Base-by-base conservation (phyloP, 2,113 vertebrate genomes). In the Epinephelus fuscoguttatus region DNA sequence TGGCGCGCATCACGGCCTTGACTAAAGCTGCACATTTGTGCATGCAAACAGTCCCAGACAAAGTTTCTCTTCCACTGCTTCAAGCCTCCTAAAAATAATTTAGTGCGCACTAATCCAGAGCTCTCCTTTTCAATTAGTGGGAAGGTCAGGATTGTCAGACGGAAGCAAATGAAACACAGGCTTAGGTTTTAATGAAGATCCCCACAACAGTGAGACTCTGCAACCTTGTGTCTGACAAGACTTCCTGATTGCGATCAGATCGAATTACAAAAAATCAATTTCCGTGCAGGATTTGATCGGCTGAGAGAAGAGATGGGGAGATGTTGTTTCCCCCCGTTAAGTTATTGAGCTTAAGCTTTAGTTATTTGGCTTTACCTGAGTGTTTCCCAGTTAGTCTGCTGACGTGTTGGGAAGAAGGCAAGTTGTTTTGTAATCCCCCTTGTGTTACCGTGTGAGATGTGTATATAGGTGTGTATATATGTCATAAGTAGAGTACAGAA, bases 131-230 rank as follows among this genome's bases (percentile, higher is more conserved):
- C 77, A 92, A 91, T 91, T 88, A 91, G 84, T 2, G 53, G 71
- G 88, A 93, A 93, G 90, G 93, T 91, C 91, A 91, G 75, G 64
- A 75, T 85, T 89, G 91, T 91, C 87, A 82, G 62, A 75, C 55
- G 52, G 83, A 84, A 82, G 83, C 55, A 82, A 87, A 88, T 90
- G 81, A 90, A 91, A 82, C 75, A 74, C 50, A 21, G 49, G 70
- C 76, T 82, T 59, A 78, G 78, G 61, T 84, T 93, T 89, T 87
- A 93, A 91, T 92, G 84, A 90, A 83, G 71, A 83, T 70, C 61
- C 80, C 57, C 55, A 71, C 67, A 55, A 53, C 60, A 57, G 50
- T 19, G 14, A 84, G 67, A 66, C 80, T 79, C 85, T 33, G 45
- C 40, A 84, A 70, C 67, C 69, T 70, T 4, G 23, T 57, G 81